Conservation (phyloP, 1,140 invertebrate genomes). For the Diachasma alloeum region DNA sequence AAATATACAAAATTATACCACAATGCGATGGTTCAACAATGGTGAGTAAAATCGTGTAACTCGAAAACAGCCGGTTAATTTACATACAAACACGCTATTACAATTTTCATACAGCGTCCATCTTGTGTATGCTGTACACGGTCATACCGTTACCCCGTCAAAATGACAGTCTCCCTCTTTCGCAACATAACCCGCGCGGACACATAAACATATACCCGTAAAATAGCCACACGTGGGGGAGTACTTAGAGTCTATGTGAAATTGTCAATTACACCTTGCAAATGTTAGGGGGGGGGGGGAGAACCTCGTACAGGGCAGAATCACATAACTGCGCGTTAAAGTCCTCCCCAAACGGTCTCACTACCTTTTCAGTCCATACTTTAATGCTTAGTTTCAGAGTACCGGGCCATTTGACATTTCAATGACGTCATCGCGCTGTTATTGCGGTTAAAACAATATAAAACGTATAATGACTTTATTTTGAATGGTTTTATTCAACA, state of each 20-base stretch:
- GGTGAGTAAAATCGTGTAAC: neutral
- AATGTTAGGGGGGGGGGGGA: neutral
- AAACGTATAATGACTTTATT: too few relatives aligned
- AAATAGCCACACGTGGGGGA: neutral
- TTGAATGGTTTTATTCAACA: too few relatives aligned
- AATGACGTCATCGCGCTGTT: too few relatives aligned
- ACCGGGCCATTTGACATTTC: too few relatives aligned
- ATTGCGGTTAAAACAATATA: too few relatives aligned
- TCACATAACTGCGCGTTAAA: neutral
- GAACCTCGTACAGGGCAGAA: neutral
- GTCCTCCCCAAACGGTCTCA: neutral
- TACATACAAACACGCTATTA: slow-evolving; percentile 4
- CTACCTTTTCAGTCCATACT: neutral
- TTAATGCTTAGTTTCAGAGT: neutral
- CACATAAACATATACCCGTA: neutral
- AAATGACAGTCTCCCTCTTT: slow-evolving; percentile 1
- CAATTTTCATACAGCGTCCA: slow-evolving; percentile 5
- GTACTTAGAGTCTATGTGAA: neutral
- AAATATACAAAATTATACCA: neutral
- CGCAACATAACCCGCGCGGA: neutral
- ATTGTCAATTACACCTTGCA: slow-evolving; percentile 13
- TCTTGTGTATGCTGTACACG: neutral
- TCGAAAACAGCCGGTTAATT: slow-evolving; percentile 4
- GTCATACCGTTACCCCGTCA: neutral
- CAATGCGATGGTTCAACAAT: neutral